Conservation (phyloP, 2,113 vertebrate genomes). For the Cololabis saira region DNA sequence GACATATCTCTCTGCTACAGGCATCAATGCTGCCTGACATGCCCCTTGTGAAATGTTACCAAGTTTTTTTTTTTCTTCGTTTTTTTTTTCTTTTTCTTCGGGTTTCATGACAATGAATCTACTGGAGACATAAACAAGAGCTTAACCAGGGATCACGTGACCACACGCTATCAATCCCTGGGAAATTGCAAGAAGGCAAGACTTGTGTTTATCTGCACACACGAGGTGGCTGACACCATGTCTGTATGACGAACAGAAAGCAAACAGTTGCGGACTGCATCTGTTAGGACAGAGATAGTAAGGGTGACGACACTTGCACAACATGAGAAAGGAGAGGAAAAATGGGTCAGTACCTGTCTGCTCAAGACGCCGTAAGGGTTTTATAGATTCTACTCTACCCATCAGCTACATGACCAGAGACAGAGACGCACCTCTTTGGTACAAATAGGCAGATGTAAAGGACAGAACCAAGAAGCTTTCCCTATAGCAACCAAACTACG, state of each 20-base stretch:
- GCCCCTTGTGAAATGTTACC: conserved; percentile 42
- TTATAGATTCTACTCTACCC: conserved; percentile 17
- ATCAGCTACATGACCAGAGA: conserved; percentile 2
- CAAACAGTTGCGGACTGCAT: conserved; percentile 1
- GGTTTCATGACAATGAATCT: conserved; percentile 49
- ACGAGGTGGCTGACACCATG: conserved; percentile 35
- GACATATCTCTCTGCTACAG: conserved; percentile 54
- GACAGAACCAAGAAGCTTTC: conserved; percentile 26
- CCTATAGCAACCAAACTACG: conserved; percentile 3
- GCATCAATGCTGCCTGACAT: conserved; percentile 33
- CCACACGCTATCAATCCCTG: conserved; percentile 9
- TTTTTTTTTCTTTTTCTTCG: background rate
- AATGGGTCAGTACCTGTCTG: conserved; percentile 45
- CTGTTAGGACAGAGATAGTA: conserved; percentile 20
- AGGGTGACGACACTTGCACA: conserved; percentile 23
- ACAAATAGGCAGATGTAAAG: conserved; percentile 42
- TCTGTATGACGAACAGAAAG: conserved; percentile 23
- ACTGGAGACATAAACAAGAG: background rate
- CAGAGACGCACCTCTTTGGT: conserved; percentile 33
- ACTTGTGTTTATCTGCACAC: conserved; percentile 5
- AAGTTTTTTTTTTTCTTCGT: conserved; percentile 16
- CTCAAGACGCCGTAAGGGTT: conserved; percentile 25
- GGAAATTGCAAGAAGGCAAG: conserved; percentile 20
- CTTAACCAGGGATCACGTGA: conserved; percentile 26
- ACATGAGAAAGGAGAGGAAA: conserved; percentile 34